Evolutionary conservation across 2,888 invertebrate species (phyloP).

Genomic region (Oxyteleia sp.): DNA sequence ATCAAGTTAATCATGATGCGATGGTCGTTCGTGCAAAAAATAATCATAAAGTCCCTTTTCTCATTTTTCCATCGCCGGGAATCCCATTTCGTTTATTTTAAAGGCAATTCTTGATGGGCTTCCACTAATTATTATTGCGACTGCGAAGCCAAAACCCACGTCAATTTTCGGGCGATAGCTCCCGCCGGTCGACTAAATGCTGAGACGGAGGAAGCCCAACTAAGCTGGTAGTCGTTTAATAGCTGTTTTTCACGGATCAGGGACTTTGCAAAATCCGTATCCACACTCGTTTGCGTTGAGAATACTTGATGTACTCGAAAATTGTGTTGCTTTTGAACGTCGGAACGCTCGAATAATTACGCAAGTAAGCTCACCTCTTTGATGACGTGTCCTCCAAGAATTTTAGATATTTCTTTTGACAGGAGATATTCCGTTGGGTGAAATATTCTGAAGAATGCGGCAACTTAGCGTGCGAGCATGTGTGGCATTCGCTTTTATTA

Average conservation of each 20-base stretch:
- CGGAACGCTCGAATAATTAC: slow-evolving; percentile 70
- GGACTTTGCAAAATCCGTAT: slow-evolving; percentile 80
- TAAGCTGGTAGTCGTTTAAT: slow-evolving; percentile 82
- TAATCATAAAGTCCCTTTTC: too few relatives aligned
- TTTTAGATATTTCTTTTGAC: slow-evolving; percentile 19
- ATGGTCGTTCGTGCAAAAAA: too few relatives aligned
- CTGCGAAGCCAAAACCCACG: slow-evolving; percentile 9
- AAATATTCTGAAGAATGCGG: slow-evolving; percentile 7
- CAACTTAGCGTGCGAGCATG: not conserved
- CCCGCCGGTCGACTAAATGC: slow-evolving; percentile 16
- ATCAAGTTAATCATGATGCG: too few relatives aligned
- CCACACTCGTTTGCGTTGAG: slow-evolving; percentile 74
- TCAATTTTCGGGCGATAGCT: slow-evolving; percentile 39
- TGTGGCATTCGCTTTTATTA: slow-evolving; percentile 5
- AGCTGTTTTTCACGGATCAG: slow-evolving; percentile 84
- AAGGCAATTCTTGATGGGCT: not conserved
- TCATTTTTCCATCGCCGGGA: not conserved
- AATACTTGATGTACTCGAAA: slow-evolving; percentile 79
- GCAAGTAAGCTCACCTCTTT: slow-evolving; percentile 33
- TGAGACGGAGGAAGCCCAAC: slow-evolving; percentile 25
- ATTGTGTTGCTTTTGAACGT: slow-evolving; percentile 72
- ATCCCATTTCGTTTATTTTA: not conserved
- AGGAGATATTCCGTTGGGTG: slow-evolving; percentile 4
- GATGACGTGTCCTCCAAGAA: slow-evolving; percentile 19
- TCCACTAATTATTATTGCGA: slow-evolving; percentile 11